Conservation (phyloP, 2,888 invertebrate species). For the Apantesis nais region DNA sequence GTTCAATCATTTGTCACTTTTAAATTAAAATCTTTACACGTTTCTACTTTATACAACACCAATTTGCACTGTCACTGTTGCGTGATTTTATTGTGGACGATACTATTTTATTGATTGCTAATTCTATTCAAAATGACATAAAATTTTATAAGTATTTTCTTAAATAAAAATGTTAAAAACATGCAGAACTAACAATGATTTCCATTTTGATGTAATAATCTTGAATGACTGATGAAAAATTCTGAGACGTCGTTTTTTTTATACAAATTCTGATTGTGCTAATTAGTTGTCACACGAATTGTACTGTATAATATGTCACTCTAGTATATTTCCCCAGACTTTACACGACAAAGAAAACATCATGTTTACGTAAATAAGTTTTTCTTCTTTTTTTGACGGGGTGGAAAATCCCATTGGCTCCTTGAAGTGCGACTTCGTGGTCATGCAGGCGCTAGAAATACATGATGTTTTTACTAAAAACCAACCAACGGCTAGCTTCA, state of each 20-base stretch:
- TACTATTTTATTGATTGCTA: neutral
- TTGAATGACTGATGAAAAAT: constrained; percentile 42
- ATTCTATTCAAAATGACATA: neutral
- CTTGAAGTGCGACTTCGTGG: no score
- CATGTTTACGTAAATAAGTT: neutral
- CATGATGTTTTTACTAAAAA: no score
- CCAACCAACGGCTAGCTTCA: no score
- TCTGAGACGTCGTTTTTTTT: constrained; percentile 31
- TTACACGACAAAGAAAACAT: neutral
- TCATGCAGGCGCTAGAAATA: no score
- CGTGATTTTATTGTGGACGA: neutral
- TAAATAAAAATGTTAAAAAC: neutral
- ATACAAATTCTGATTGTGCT: constrained; percentile 46
- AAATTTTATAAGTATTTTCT: neutral
- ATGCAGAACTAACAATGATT: constrained; percentile 50
- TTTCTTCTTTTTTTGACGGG: neutral
- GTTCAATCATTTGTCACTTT: neutral
- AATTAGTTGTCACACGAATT: constrained; percentile 47
- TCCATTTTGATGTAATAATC: constrained; percentile 47
- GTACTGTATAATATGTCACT: neutral
- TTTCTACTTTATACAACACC: neutral
- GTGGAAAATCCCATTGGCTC: neutral
- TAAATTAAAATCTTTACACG: neutral
- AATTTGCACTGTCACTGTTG: neutral
- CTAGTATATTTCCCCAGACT: neutral